Base-by-base conservation (phyloP, 2,888 invertebrate species). In the Unio delphinus region DNA sequence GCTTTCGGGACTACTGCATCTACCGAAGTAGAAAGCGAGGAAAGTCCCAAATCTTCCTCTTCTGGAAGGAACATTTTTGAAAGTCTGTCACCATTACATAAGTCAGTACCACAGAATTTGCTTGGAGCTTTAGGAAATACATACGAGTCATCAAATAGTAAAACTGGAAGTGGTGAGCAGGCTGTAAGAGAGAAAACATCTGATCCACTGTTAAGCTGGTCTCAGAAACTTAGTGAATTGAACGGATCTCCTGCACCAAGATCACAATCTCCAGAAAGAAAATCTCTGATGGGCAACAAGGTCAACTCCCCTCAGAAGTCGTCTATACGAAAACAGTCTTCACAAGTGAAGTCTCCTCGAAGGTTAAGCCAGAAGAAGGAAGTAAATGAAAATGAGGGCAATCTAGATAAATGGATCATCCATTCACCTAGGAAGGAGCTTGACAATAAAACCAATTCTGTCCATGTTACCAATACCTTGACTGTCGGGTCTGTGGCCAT, bases 401-500 rank as follows among this genome's bases (percentile, higher is more conserved):
- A 70, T 61, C 62, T 83, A 26, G 81, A 82, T 61, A 80, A 73
- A 58, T 83, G 82, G 84, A 59, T 83, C n/a, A 78, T 78, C 15
- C 76, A 80, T 55, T 74, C 81, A 61, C 76, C 81, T 6, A 65
- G 55, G 6, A 76, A 76, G 62, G 45, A 59, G 17, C 18, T 26
- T 6, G 61, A 58, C 18, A 17, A 45, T 17, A 11, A 30, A 20
- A 23, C 61, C 55, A 62, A 57, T 55, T 18, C 64, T 5, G 58
- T 23, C 30, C 54, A 63, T 17, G 73, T 73, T 11, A 62, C 64
- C 61, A 56, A 65, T 60, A 67, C 69, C 7, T 70, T 64, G 58
- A 72, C 67, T 67, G 71, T 70, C 34, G 58, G 60, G n/a, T 73
- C 80, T 28, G 68, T 72, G 23, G 77, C 81, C 3, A 65, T 86